Evolutionary conservation across 2,113 vertebrate genomes (phyloP), one percentile per base, ranked within the genome.

Genomic region (Desmodus rotundus): DNA sequence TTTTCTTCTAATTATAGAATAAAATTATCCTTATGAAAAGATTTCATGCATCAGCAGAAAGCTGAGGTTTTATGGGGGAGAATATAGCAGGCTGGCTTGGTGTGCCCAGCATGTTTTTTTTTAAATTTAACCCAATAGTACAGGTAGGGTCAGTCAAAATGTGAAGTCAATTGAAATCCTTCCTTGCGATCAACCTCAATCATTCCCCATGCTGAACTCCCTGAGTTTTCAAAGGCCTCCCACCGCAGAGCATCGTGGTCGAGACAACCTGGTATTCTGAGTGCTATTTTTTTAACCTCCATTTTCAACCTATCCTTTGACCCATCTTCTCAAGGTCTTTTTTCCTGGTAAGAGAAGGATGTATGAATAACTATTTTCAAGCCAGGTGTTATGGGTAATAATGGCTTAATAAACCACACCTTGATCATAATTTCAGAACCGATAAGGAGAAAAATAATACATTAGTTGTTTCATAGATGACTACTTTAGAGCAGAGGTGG

Each of bases 1-100:
- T 95, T 93, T 89, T 83, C 26, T 87, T 91, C 38, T 90, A 87
- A 68, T 54, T 89, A 38, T 81, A 91, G 68, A 95, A 82, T 84
- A 70, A 96, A 78, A 52, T 8, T 76, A 87, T 81, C 16, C 24
- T 58, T 17, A 47, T 82, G 41, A 87, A 92, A 94, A 47, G 13
- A 58, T 68, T 31, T 52, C 16, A 58, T 43, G 9, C 3, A 81
- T 52, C 7, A 85, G 33, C n/a, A 88, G 68, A 94, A 94, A 45
- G 13, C 19, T 83, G 17, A 87, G 9, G 19, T 58, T 89, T 93
- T 78, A 17, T 5, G 45, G 3, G 5, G 20, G 22, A 73, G 3
- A 88, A 70, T 28, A 10, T 54, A 67, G 22, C 2, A 91, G 33
- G 4, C 5, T 50, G 14, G 7, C 36, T 85, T 45, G 41, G 5